These are phyloP conservation scores for Megastigmus dorsalis DNA, from an alignment of 2,888 invertebrate genomes.

Conservation along the genomic window DNA sequence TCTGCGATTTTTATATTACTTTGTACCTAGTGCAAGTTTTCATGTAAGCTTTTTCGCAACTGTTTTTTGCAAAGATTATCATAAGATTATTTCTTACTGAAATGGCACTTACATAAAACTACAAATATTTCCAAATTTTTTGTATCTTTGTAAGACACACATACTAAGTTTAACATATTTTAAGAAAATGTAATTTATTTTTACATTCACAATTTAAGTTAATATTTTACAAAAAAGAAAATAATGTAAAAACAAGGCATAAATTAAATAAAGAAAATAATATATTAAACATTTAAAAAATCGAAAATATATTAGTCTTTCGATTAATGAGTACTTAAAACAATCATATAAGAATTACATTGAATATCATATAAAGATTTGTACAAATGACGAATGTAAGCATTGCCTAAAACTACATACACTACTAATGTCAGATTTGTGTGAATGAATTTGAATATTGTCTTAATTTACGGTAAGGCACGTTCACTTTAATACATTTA, in stretches of 20 bases:
- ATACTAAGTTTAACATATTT: too few relatives aligned
- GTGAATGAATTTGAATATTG: slow-evolving; percentile 7
- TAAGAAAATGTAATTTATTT: not conserved
- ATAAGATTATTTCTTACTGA: too few relatives aligned
- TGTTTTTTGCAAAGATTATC: too few relatives aligned
- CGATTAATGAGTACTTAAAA: slow-evolving; percentile 17
- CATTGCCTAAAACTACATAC: slow-evolving; percentile 13
- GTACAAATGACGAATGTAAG: slow-evolving; percentile 11
- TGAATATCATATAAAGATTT: slow-evolving; percentile 17
- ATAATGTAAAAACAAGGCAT: not conserved
- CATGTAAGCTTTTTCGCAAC: too few relatives aligned
- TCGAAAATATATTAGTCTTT: slow-evolving; percentile 30
- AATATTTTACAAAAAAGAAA: not conserved
- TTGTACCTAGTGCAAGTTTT: too few relatives aligned
- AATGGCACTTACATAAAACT: too few relatives aligned
- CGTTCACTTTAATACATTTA: slow-evolving; percentile 10
- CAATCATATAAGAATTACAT: slow-evolving; percentile 20
- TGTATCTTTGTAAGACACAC: too few relatives aligned
- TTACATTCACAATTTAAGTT: not conserved
- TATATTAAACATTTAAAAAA: not conserved
- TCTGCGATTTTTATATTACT: too few relatives aligned
- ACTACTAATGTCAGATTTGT: slow-evolving; percentile 3
- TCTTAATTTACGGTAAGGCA: slow-evolving; percentile 31
- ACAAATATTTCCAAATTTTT: too few relatives aligned
- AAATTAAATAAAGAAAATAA: not conserved